Evolutionary conservation across 1,140 invertebrate species (phyloP), one percentile per base, ranked within the genome.

Genomic region (Cydia amplana): DNA sequence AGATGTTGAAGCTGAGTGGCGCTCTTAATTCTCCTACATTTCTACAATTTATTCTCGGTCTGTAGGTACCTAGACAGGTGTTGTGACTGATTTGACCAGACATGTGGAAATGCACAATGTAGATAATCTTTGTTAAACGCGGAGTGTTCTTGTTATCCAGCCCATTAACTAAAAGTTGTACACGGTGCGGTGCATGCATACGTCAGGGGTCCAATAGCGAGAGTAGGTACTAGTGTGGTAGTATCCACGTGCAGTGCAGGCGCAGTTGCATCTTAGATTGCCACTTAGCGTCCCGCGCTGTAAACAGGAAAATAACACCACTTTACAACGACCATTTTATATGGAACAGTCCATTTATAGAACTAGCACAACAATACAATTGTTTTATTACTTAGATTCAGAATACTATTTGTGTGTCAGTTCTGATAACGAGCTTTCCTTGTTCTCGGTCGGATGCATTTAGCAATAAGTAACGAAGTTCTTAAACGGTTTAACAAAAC

Each of bases 401-500:
- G 65, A 70, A 36, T 70, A 70, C 32, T 2, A 36, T 36, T 70
- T 36, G 32, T 32, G 28, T 18, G 28, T 18, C 65, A 32, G 25
- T 16, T n/a, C 28, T 16, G 64, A 65, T 70, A 70, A 70, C 32
- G 36, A 70, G 65, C 65, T 70, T 70, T 70, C 65, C 36, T 36
- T 18, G 32, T 43, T 9, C 36, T 4, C 23, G 28, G 5, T 70
- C 65, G 65, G 36, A 70, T 43, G 65, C n/a, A 20, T 32, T 28
- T 43, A 70, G n/a, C 23, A 65, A 65, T 20, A 36, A 70, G 65
- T 70, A 28, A 9, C 64, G 4, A 67, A 70, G 65, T 70, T 70
- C 65, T 70, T 70, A 70, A 70, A 70, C 65, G 32, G n/a, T 70
- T 70, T 12, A 79, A 73, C 75, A 65, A 75, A 76, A 80, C 72